phyloP scores from a whole-genome alignment of 2,113 vertebrate genomes.

The Chionis minor region DNA sequence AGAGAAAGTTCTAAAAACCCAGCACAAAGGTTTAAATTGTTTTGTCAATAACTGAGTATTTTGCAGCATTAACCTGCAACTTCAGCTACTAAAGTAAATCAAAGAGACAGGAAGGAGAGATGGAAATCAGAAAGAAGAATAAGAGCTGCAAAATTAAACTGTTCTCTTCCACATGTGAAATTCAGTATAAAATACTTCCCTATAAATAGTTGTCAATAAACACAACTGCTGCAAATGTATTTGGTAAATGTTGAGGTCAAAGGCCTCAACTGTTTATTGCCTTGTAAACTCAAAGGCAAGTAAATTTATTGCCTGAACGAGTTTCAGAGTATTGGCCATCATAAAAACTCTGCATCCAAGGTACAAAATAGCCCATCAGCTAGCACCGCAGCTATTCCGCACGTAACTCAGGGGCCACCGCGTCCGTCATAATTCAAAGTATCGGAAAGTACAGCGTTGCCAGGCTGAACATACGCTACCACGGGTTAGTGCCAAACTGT shows the following conservation, averaged over 20 bases:
- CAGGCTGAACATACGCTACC: not conserved
- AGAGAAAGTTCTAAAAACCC: not conserved
- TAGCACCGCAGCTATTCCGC: conserved; percentile 48
- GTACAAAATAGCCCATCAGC: conserved; percentile 69
- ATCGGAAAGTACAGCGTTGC: conserved; percentile 11
- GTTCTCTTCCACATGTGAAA: conserved; percentile 60
- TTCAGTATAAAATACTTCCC: conserved; percentile 73
- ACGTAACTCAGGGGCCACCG: conserved; percentile 30
- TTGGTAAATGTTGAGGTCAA: conserved; percentile 84
- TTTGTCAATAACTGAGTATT: not conserved
- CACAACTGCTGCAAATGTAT: conserved; percentile 83
- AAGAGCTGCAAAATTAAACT: conserved; percentile 36
- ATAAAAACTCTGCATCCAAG: conserved; percentile 76
- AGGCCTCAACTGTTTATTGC: conserved; percentile 84
- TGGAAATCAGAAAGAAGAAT: conserved; percentile 14
- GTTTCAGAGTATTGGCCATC: conserved; percentile 80
- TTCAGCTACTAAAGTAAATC: conserved; percentile 4
- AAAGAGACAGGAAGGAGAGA: not conserved
- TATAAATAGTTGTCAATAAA: conserved; percentile 84
- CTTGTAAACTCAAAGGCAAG: conserved; percentile 87
- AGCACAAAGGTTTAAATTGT: not conserved
- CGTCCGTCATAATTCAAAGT: conserved; percentile 29
- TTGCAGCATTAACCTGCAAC: not conserved
- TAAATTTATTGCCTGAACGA: conserved; percentile 82
- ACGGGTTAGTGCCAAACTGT: not conserved